Evolutionary conservation across 2,113 vertebrate genomes (phyloP), one percentile per base, ranked within the genome.

Genomic region (Galeopterus variegatus): DNA sequence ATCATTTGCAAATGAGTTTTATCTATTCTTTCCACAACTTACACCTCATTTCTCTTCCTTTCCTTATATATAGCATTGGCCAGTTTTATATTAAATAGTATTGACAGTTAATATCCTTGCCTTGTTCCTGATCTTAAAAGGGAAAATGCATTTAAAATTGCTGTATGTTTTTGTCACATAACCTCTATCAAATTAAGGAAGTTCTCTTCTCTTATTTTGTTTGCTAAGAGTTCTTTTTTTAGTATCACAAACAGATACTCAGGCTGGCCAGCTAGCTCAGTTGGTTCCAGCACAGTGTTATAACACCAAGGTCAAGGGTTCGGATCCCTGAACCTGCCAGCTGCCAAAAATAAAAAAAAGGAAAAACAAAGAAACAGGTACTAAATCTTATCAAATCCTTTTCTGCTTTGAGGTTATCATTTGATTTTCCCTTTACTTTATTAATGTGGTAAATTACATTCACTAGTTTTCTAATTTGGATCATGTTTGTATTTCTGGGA

Each of bases 391-490:
- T 52, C 13, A 79, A 67, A 81, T 45, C 3, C 21, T 70, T 91
- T 58, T 69, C 50, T 56, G 26, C n/a, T 75, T 92, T 92, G 45
- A 64, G 45, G 52, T 48, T 48, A 82, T 91, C 70, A 75, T 67
- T 7, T 45, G n/a, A 83, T 67, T 64, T 75, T 36, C 24, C 76
- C 3, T 45, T 52, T 69, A 60, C 33, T 64, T 65, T 67, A 90
- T 56, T 69, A 69, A 90, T 79, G 33, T 67, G 73, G 72, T 88
- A 23, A 73, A 64, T 84, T 76, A 50, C 45, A 64, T 50, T 67
- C 73, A 79, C 69, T 58, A 62, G 75, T 94, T 94, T 94, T 83
- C 15, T 84, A 45, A 84, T 90, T 90, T 84, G 87, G 60, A 60
- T 90, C 79, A 77, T 88, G 8, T 77, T 90, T 90, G 21, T 56